These are phyloP conservation scores for Abramis brama DNA, from an alignment of 2,113 vertebrate genomes.

Conservation along the genomic window DNA sequence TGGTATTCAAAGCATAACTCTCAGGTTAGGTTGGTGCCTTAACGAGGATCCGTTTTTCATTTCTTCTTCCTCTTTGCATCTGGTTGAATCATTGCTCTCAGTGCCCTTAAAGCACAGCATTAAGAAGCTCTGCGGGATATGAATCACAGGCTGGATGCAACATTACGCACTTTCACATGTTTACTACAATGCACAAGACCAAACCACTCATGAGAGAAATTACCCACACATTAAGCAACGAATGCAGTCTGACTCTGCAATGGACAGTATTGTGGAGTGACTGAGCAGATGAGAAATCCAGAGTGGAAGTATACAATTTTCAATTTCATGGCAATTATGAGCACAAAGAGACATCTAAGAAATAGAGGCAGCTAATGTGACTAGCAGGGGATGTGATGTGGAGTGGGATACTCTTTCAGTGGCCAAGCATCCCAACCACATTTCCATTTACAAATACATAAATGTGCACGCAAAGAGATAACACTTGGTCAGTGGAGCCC, in stretches of 20 bases:
- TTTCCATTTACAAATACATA: slow-evolving; percentile 8
- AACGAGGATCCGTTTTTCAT: slow-evolving; percentile 42
- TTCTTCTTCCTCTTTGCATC: slow-evolving; percentile 40
- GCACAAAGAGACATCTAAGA: background rate
- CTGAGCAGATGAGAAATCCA: background rate
- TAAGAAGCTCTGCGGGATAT: background rate
- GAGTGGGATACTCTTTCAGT: background rate
- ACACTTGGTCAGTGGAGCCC: background rate
- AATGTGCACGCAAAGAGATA: background rate
- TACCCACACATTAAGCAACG: background rate
- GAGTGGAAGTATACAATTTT: background rate
- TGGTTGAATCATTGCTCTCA: background rate
- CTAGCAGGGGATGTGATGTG: background rate
- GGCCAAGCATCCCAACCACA: background rate
- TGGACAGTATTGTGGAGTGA: background rate
- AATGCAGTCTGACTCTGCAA: slow-evolving; percentile 2
- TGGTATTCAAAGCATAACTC: background rate
- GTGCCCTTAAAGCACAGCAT: slow-evolving; percentile 3
- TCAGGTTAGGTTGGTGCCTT: slow-evolving; percentile 23
- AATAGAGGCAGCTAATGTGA: background rate
- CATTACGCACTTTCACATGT: background rate
- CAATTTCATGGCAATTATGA: slow-evolving; percentile 2
- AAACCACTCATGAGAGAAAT: background rate
- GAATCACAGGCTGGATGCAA: background rate
- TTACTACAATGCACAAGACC: background rate